phyloP scores from a whole-genome alignment of 2,797 vertebrate genomes.

The Chrysocyon brachyurus region DNA sequence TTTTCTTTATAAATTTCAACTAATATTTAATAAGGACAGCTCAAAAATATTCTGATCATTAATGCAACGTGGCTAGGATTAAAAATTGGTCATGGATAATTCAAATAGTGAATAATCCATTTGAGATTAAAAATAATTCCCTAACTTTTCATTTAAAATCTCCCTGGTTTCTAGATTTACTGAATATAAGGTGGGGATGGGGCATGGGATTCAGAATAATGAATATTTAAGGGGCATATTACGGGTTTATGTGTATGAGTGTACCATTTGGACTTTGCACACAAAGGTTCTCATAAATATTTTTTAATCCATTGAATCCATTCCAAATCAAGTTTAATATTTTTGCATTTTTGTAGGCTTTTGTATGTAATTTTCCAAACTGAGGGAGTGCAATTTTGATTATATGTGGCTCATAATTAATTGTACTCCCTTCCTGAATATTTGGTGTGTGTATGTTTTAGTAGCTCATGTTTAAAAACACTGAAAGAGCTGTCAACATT shows the following conservation, averaged over 20 bases:
- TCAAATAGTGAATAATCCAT: conserved; percentile 5
- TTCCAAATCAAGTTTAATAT: conserved; percentile 48
- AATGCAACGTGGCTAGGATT: neutral
- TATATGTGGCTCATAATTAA: conserved; percentile 49
- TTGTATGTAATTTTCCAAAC: conserved; percentile 28
- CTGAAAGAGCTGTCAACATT: conserved; percentile 50
- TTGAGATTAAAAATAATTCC: conserved; percentile 5
- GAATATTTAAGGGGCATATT: neutral
- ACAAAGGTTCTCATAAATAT: neutral
- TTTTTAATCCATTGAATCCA: neutral
- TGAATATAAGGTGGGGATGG: neutral
- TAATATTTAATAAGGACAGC: neutral
- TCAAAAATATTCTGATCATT: neutral
- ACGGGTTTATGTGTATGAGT: neutral
- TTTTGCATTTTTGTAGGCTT: neutral
- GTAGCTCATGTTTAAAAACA: conserved; percentile 56
- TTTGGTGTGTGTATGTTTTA: conserved; percentile 36
- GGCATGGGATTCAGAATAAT: neutral
- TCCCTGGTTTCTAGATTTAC: neutral
- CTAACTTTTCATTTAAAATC: neutral
- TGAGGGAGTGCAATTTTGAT: conserved; percentile 17
- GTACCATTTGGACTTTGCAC: neutral
- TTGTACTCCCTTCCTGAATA: neutral
- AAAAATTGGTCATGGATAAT: neutral
- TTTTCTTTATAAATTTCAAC: conserved; percentile 36